These are phyloP conservation scores for Monopis laevigella DNA, from an alignment of 2,888 invertebrate genomes.

Conservation along the genomic window DNA sequence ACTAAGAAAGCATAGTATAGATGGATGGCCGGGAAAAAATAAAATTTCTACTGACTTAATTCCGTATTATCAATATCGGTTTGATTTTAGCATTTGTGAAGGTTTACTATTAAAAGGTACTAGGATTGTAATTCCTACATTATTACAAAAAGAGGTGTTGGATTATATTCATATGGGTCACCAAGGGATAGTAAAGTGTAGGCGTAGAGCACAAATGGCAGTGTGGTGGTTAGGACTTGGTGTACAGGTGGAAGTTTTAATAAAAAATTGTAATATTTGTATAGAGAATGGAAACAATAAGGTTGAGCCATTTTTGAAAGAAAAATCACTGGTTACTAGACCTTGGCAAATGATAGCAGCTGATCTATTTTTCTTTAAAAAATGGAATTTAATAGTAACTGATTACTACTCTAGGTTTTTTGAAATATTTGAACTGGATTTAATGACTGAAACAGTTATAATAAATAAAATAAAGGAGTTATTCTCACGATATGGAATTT, in stretches of 20 bases:
- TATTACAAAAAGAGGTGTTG: conserved; percentile 8
- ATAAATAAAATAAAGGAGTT: conserved; percentile 12
- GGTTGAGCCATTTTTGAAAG: conserved; percentile 6
- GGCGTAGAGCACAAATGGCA: conserved; percentile 14
- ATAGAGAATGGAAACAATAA: conserved; percentile 2
- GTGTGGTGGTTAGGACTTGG: conserved; percentile 16
- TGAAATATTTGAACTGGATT: conserved; percentile 11
- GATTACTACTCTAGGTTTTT: conserved; percentile 14
- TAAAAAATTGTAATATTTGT: conserved; percentile 1
- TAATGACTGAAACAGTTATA: neutral
- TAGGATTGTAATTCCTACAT: neutral
- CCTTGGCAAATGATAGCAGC: conserved; percentile 10
- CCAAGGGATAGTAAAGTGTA: conserved; percentile 15
- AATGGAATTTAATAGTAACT: conserved; percentile 13
- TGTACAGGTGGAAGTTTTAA: neutral
- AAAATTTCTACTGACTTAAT: neutral
- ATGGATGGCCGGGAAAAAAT: conserved; percentile 7
- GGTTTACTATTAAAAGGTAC: conserved; percentile 1
- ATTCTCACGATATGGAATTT: conserved; percentile 13
- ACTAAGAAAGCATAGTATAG: neutral
- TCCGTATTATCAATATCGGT: conserved; percentile 4
- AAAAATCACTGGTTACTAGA: neutral
- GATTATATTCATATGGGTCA: conserved; percentile 14
- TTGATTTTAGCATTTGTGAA: neutral
- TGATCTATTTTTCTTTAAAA: conserved; percentile 12